These are phyloP conservation scores for Zophobas morio DNA, from an alignment of 1,140 invertebrate species.

Conservation along the genomic window DNA sequence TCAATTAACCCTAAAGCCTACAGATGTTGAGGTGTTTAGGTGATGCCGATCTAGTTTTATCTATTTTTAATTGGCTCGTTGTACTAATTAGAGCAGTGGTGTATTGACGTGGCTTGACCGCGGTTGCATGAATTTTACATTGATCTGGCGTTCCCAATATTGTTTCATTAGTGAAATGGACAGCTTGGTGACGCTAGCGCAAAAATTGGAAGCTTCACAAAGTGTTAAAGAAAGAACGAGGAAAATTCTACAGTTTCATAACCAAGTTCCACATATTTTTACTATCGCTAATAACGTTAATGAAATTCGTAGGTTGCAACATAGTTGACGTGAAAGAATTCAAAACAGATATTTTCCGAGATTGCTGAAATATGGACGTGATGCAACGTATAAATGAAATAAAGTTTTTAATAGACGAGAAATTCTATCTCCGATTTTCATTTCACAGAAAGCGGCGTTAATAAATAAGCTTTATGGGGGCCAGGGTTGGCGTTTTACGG, in stretches of 20 bases:
- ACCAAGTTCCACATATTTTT: conserved; percentile 1
- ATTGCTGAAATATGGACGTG: neutral
- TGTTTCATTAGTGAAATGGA: conserved; percentile 13
- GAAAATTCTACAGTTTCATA: neutral
- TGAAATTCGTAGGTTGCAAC: conserved; percentile 19
- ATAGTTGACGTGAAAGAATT: conserved; percentile 29
- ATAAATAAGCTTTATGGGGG: no score
- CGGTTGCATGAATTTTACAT: conserved; percentile 19
- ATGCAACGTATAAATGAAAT: conserved; percentile 1
- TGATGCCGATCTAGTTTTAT: conserved; percentile 21
- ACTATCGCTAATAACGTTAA: conserved; percentile 33
- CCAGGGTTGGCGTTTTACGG: no score
- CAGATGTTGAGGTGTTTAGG: neutral
- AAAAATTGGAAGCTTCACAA: no score
- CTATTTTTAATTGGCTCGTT: conserved; percentile 31
- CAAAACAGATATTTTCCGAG: conserved; percentile 10
- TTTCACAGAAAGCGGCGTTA: neutral
- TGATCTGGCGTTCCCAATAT: neutral
- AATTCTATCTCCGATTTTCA: neutral
- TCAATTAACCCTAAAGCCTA: conserved; percentile 25
- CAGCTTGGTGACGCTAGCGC: neutral
- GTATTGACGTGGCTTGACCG: conserved; percentile 11
- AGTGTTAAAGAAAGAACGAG: neutral
- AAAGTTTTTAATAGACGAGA: neutral
- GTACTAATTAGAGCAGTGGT: conserved; percentile 7